phyloP scores from a whole-genome alignment of 2,888 invertebrate genomes.

The Plutella xylostella region DNA sequence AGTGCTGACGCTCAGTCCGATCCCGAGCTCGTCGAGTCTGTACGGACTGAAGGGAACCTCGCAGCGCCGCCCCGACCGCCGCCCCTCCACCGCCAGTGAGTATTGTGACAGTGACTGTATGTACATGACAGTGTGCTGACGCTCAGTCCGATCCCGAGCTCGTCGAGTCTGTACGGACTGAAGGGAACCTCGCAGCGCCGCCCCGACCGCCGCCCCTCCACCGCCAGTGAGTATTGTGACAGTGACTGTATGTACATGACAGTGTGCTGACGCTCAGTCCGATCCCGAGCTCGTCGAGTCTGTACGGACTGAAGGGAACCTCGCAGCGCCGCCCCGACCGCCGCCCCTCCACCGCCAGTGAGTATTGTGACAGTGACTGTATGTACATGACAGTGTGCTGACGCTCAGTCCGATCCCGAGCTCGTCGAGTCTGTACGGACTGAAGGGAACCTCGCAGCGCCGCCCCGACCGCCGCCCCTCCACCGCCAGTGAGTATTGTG shows the following conservation, averaged over 20 bases:
- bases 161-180: constrained; percentile 76
- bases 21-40: constrained; percentile 85
- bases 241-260: no score
- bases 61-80: constrained; percentile 59
- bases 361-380: constrained; percentile 27
- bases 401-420: constrained; percentile 91
- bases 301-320: constrained; percentile 64
- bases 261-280: constrained; percentile 86
- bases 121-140: constrained; percentile 81
- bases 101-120: constrained; percentile 11
- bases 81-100: constrained; percentile 71
- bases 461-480: constrained; percentile 67
- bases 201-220: constrained; percentile 65
- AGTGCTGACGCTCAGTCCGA: constrained; percentile 85
- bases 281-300: constrained; percentile 86
- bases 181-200: constrained; percentile 53
- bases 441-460: constrained; percentile 54
- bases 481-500: constrained; percentile 58
- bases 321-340: constrained; percentile 60
- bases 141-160: constrained; percentile 90
- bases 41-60: constrained; percentile 61
- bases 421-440: constrained; percentile 76
- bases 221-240: constrained; percentile 55
- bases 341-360: constrained; percentile 70
- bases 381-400: constrained; percentile 78